These are phyloP conservation scores for Aurelia coerulea DNA, from an alignment of 30 jellyfish, hydroid and myxozoan species.

Conservation along the genomic window DNA sequence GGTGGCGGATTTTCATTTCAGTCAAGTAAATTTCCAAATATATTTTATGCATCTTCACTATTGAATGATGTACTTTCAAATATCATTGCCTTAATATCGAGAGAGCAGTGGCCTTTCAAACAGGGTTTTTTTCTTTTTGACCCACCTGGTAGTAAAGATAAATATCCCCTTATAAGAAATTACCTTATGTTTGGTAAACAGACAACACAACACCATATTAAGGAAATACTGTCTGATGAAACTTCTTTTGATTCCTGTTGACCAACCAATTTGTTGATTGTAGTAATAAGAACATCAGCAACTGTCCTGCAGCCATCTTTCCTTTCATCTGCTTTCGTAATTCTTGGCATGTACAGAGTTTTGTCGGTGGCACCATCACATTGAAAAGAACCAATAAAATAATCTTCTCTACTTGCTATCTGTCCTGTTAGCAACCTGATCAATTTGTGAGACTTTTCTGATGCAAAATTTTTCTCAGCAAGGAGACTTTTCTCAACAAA, in stretches of 20 bases:
- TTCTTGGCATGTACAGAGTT: not conserved
- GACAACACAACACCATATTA: constrained; percentile 45
- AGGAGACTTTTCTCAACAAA: constrained; percentile 24
- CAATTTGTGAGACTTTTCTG: constrained; percentile 2
- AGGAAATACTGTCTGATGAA: not conserved
- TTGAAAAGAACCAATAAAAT: constrained; percentile 9
- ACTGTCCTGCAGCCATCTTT: constrained; percentile 20
- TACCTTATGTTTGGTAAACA: constrained; percentile 49
- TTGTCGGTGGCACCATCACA: not conserved
- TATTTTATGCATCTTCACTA: too few species aligned
- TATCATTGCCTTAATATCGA: too few species aligned
- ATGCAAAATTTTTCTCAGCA: not conserved
- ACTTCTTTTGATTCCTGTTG: not conserved
- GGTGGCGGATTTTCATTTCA: too few species aligned
- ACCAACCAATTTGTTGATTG: not conserved
- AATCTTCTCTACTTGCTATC: not conserved
- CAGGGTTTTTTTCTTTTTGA: too few species aligned
- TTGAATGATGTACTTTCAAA: too few species aligned
- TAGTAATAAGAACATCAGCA: constrained; percentile 9
- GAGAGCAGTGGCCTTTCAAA: too few species aligned
- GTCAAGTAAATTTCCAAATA: too few species aligned
- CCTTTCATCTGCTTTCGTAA: not conserved
- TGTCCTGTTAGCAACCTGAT: constrained; percentile 16
- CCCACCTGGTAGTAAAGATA: not conserved
- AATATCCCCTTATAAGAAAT: not conserved